Conservation (phyloP, 2,888 invertebrate species). For the Nycteola revayana region DNA sequence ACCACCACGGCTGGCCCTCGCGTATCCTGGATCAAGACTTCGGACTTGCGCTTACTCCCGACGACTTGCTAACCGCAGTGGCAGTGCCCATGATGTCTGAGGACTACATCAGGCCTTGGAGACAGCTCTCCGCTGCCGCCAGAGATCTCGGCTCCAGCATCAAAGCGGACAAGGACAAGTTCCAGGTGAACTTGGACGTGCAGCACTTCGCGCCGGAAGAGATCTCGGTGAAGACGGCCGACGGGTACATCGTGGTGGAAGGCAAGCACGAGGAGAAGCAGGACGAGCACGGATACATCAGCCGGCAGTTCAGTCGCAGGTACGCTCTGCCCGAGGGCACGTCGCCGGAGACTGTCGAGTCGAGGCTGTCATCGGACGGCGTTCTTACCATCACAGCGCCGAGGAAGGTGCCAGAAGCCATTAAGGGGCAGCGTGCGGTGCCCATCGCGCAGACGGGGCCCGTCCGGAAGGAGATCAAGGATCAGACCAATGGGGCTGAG, state of each 20-base stretch:
- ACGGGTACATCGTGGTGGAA: constrained; percentile 85
- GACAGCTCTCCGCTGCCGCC: constrained; percentile 53
- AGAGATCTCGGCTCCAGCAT: constrained; percentile 70
- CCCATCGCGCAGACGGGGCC: constrained; percentile 51
- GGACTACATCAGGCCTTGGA: constrained; percentile 48
- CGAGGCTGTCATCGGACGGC: constrained; percentile 87
- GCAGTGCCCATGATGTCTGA: constrained; percentile 24
- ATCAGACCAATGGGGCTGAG: neutral
- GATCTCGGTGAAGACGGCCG: constrained; percentile 87
- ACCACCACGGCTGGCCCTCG: too few relatives aligned
- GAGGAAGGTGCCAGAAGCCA: constrained; percentile 36
- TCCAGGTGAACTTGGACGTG: constrained; percentile 86
- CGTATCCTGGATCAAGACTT: constrained; percentile 30
- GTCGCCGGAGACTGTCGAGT: constrained; percentile 84
- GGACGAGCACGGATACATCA: constrained; percentile 86
- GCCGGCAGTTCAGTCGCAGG: constrained; percentile 86
- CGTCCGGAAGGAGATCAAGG: constrained; percentile 36
- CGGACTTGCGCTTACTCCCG: constrained; percentile 49
- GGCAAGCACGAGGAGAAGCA: constrained; percentile 89
- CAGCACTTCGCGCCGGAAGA: constrained; percentile 88
- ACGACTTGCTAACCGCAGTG: constrained; percentile 43
- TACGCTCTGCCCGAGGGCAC: constrained; percentile 87
- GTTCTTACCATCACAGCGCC: constrained; percentile 86
- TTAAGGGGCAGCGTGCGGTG: constrained; percentile 38
- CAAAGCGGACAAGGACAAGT: constrained; percentile 78